These are phyloP conservation scores for Taxidea taxus DNA, from an alignment of 2,113 vertebrate species.

Conservation along the genomic window DNA sequence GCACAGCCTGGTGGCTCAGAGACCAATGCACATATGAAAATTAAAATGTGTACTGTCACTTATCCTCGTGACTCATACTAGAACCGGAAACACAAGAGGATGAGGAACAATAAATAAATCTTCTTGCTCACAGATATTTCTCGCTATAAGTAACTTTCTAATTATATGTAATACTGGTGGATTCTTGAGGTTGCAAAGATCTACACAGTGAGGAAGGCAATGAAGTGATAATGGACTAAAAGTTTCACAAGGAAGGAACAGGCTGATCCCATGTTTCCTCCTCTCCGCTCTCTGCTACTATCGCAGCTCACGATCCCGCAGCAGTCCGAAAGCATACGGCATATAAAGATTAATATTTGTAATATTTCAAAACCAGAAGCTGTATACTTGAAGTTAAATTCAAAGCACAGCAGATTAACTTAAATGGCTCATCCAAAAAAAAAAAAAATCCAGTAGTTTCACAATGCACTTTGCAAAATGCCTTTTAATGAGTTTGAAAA, in stretches of 20 bases:
- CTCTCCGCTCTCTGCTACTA: background rate
- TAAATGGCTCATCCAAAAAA: background rate
- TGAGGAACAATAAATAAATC: background rate
- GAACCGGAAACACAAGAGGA: background rate
- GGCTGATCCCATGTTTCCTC: background rate
- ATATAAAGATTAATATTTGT: background rate
- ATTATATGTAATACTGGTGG: fast-evolving
- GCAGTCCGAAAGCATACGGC: background rate
- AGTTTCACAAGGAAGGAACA: background rate
- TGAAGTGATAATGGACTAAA: background rate
- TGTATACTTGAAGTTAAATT: background rate
- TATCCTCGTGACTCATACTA: background rate
- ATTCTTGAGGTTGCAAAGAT: background rate
- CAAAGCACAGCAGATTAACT: background rate
- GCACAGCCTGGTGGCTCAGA: background rate
- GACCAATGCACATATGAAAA: background rate
- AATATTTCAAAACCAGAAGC: background rate
- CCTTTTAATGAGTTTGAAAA: conserved; percentile 36
- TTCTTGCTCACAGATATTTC: background rate
- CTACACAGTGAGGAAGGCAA: background rate
- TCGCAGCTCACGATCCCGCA: background rate
- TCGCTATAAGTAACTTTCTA: background rate
- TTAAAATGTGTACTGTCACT: background rate
- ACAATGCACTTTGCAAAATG: conserved; percentile 6
- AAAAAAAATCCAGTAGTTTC: background rate